These are phyloP conservation scores for Sigmodon hispidus DNA, from an alignment of 2,113 vertebrate genomes.

Conservation along the genomic window DNA sequence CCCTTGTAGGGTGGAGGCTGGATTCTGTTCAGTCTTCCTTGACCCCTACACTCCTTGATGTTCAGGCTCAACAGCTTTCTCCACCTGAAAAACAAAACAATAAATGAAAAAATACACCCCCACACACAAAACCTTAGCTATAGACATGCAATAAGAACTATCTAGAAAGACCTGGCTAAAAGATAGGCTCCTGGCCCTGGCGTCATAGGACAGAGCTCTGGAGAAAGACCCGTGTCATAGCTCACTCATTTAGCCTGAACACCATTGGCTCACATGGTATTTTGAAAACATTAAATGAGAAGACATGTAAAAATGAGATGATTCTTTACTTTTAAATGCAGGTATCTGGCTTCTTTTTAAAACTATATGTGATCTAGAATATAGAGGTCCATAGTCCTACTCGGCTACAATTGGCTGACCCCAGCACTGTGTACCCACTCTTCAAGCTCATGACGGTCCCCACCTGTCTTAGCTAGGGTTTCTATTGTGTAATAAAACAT, in stretches of 20 bases:
- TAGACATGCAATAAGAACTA: not conserved
- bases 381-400: not conserved
- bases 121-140: not conserved
- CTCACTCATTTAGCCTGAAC: not conserved
- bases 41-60: fast-evolving
- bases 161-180: not conserved
- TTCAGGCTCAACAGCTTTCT: not conserved
- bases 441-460: not conserved
- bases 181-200: not conserved
- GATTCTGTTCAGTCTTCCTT: not conserved
- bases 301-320: slow-evolving; percentile 4
- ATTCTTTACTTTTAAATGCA: not conserved
- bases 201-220: not conserved
- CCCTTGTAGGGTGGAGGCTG: fast-evolving
- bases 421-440: fast-evolving
- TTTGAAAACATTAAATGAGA: not conserved
- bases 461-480: not conserved
- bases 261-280: not conserved
- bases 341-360: not conserved
- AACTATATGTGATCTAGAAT: not conserved
- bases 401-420: not conserved
- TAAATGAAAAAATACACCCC: not conserved
- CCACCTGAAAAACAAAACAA: not conserved
- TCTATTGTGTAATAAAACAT: not conserved
- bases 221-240: not conserved